phyloP scores from a whole-genome alignment of 1,140 invertebrate species.

The Drosophila burlai region DNA sequence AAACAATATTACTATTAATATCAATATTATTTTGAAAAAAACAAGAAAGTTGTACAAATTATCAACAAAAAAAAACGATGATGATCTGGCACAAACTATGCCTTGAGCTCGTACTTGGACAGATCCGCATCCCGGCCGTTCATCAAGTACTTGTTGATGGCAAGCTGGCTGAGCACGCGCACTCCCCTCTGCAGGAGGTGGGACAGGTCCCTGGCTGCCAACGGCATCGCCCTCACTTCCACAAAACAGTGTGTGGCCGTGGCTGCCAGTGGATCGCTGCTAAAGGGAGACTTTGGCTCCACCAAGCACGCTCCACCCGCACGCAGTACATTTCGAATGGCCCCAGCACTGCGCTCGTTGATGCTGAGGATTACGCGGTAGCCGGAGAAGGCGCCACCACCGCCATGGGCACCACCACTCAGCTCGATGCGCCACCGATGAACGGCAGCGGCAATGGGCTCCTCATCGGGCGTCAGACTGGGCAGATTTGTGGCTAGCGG shows the following conservation, averaged over 20 bases:
- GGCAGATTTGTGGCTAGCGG: conserved; percentile 86
- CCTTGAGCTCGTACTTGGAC: conserved; percentile 53
- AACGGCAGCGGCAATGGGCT: conserved; percentile 87
- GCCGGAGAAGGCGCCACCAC: conserved; percentile 87
- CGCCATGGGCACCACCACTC: conserved; percentile 48
- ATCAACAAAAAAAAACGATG: not conserved
- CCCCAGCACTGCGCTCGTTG: conserved; percentile 87
- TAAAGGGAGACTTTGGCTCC: conserved; percentile 81
- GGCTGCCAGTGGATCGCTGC: conserved; percentile 13
- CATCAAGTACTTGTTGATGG: conserved; percentile 79
- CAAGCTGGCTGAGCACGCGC: conserved; percentile 69
- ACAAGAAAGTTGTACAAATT: not conserved
- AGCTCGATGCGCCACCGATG: conserved; percentile 88
- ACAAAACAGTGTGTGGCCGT: conserved; percentile 78
- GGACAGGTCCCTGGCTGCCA: conserved; percentile 40
- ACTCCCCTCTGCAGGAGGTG: conserved; percentile 53
- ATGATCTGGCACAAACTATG: not conserved
- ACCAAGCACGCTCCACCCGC: conserved; percentile 90
- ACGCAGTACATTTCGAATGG: conserved; percentile 89
- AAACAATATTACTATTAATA: not conserved
- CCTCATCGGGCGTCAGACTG: conserved; percentile 85
- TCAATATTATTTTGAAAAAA: not conserved
- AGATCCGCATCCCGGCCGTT: conserved; percentile 66
- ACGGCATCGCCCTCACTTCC: conserved; percentile 68
- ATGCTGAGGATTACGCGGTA: conserved; percentile 90